Base-by-base conservation (phyloP, 2,113 vertebrate genomes). In the Ursus arctos region DNA sequence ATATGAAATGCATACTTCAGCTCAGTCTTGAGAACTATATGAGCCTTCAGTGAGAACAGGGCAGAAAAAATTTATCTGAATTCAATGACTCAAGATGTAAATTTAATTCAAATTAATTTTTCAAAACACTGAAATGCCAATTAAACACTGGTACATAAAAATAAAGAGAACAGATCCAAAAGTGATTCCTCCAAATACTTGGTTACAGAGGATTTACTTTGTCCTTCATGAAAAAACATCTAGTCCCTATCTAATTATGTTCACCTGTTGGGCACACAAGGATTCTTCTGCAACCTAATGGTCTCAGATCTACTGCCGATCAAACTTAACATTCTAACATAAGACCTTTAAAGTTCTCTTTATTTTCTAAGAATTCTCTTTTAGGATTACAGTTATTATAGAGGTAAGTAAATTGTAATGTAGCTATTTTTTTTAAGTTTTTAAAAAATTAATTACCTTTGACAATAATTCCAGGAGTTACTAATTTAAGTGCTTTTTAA, bases 1-100 rank as follows among this genome's bases (percentile, higher is more conserved):
- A 88, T 91, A 74, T 55, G n/a, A 97, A 72, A 91, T 67, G 51
- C 18, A 55, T 82, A 82, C 12, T 84, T 97, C 36, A 97, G 3
- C 40, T 81, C 55, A 97, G 31, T 77, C 65, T 88, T 91, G 40
- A 88, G 19, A 88, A 89, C 86, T 97, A 7, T 93, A 90, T 18
- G 31, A 11, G 26, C 28, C 85, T 15, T 85, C 47, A 57, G 13
- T 36, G 91, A 86, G 80, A 94, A 72, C 43, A 43, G 31, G 82
- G n/a, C 36, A 94, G 63, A 91, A 94, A 76, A 94, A 19, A 11
- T 80, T 89, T 87, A 86, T 13, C 31, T 43, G 88, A 22, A 79
- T 71, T 86, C 33, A 87, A 21, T 89, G 47, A 82, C 15, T 90
- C n/a, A 31, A 22, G 10, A 10, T 51, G 88, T 84, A 92, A 80